Conservation (phyloP, 2,113 vertebrate species). For the Stomatorhinus ivindoensis region DNA sequence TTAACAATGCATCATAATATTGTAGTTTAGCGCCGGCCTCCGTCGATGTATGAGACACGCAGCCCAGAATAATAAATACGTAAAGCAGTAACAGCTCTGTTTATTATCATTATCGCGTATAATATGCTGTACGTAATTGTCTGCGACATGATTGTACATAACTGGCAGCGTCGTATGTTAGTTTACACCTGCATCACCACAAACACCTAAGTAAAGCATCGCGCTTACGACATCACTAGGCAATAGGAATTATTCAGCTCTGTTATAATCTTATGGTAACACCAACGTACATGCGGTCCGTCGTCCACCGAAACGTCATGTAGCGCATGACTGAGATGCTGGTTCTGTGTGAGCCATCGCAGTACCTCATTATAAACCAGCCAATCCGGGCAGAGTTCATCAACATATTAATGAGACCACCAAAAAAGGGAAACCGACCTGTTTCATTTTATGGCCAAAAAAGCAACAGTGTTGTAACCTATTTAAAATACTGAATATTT, state of each 20-base stretch:
- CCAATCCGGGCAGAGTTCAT: neutral
- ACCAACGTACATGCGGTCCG: neutral
- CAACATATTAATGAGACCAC: neutral
- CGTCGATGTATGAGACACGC: neutral
- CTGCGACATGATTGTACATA: neutral
- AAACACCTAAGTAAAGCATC: neutral
- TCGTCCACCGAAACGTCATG: neutral
- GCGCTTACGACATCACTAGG: neutral
- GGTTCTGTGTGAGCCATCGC: neutral
- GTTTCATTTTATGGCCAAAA: neutral
- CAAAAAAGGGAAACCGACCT: neutral
- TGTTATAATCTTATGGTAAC: neutral
- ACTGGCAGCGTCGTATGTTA: neutral
- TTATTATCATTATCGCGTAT: neutral
- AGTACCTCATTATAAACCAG: neutral
- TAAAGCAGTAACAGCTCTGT: neutral
- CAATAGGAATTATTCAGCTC: neutral
- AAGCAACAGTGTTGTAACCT: neutral
- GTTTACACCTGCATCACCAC: neutral
- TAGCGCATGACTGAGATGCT: neutral
- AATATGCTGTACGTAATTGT: neutral
- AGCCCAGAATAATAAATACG: neutral
- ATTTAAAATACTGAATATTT: neutral
- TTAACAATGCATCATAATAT: neutral
- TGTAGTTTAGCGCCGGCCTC: neutral